Base-by-base conservation (phyloP, 37 sponge, comb jelly and placozoan genomes). In the Ephydatia muelleri region DNA sequence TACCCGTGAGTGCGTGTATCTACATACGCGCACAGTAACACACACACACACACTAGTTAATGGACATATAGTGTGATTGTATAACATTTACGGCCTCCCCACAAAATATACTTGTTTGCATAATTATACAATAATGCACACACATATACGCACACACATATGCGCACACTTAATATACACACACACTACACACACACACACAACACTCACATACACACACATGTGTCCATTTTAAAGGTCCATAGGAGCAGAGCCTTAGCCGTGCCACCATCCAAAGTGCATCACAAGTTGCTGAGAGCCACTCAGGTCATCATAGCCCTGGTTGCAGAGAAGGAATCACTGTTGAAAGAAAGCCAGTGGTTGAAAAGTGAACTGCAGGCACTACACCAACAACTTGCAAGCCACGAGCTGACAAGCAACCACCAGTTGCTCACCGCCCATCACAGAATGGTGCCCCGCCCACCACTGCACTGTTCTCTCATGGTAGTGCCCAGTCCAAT, bases 241-340 rank as follows among this genome's bases (percentile, higher is more conserved):
- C 48, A 78, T 40, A 39, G 40, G n/a, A 3, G 21, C n/a, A 90
- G 67, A 82, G 85, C 82, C n/a, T 3, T 80, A 0, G 48, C 80
- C 4, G 85, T 84, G 13, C 90, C 90, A 1, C 68, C 72, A 31
- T 33, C 49, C 23, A 90, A 91, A 49, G 35, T 85, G 8, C 86
- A 86, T 40, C 66, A 73, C 26, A 91, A 91, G 70, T 83, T 86
- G 70, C 65, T 85, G n/a, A 82, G 86, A 32, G 91, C 91, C 23
- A 91, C 91, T 35, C 78, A 85, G n/a, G 86, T 82, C 26, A 91
- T 91, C 68, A 85, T 91, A 22, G 48, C 78, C 1, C 69, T 91
- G 8, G 83, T 91, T 14, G 71, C 32, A 25, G 83, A 86, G 73
- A 91, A 72, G 67, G 73, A 82, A 40, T 30, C 27, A 21, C 70